These are phyloP conservation scores for Emydoidea blandingii DNA, from an alignment of 2,797 vertebrate genomes.

Conservation along the genomic window DNA sequence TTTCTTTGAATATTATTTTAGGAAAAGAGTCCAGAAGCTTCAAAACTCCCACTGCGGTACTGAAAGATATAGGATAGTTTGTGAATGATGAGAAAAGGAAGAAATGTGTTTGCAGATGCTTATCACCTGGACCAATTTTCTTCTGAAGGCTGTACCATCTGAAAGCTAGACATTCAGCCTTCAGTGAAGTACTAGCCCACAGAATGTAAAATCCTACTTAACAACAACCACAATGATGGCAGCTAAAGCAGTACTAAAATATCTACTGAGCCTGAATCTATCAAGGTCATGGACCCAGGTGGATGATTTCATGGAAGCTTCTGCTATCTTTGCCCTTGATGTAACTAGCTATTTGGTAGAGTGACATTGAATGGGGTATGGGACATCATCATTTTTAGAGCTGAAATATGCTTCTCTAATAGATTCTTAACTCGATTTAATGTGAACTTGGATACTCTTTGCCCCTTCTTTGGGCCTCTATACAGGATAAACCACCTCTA, in stretches of 20 bases:
- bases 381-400: not conserved
- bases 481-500: not conserved
- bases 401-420: not conserved
- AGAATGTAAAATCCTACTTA: not conserved
- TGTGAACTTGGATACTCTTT: not conserved
- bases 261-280: not conserved
- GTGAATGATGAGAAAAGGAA: not conserved
- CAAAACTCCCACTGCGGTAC: fast-evolving
- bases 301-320: not conserved
- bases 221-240: not conserved
- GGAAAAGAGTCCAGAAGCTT: not conserved
- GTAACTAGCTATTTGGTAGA: not conserved
- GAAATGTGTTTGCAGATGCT: not conserved
- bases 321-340: not conserved
- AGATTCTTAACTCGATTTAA: not conserved
- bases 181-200: not conserved
- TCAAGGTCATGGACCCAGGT: not conserved
- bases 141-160: not conserved
- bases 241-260: not conserved
- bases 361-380: fast-evolving
- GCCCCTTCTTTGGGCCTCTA: not conserved
- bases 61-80: not conserved
- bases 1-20: not conserved
- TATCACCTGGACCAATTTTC: slow-evolving; percentile 2
- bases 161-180: not conserved